Conservation (phyloP, 2,797 vertebrate genomes). For the Allobates femoralis region DNA sequence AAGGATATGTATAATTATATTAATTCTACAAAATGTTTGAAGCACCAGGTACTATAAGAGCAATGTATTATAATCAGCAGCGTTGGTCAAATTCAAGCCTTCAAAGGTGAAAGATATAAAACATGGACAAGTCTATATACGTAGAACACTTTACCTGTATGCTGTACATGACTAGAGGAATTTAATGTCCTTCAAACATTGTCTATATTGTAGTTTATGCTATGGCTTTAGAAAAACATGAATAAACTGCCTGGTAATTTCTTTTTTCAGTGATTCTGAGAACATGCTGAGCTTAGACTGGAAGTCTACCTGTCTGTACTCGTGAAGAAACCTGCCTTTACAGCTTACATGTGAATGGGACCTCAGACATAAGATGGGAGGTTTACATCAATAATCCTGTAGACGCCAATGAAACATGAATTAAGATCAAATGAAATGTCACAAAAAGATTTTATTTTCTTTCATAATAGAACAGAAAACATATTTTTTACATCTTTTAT, state of each 20-base stretch:
- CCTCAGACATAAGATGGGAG: neutral
- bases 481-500: neutral
- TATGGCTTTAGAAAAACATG: constrained; percentile 24
- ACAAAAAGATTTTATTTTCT: constrained; percentile 5
- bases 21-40: neutral
- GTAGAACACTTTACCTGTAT: neutral
- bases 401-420: constrained; percentile 44
- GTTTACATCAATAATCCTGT: constrained; percentile 22
- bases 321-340: constrained; percentile 20
- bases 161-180: neutral
- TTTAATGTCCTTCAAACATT: neutral
- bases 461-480: neutral
- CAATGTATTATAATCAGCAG: neutral
- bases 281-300: constrained; percentile 33
- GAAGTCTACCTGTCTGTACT: constrained; percentile 46
- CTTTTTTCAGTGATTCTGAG: constrained; percentile 44
- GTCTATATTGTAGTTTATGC: neutral
- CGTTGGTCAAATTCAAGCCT: neutral
- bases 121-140: neutral
- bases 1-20: neutral
- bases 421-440: neutral
- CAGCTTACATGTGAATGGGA: constrained; percentile 22
- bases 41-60: neutral
- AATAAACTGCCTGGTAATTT: constrained; percentile 40
- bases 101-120: neutral